Conservation (phyloP, 1,140 invertebrate genomes). For the Trypoxylus dichotomus region DNA sequence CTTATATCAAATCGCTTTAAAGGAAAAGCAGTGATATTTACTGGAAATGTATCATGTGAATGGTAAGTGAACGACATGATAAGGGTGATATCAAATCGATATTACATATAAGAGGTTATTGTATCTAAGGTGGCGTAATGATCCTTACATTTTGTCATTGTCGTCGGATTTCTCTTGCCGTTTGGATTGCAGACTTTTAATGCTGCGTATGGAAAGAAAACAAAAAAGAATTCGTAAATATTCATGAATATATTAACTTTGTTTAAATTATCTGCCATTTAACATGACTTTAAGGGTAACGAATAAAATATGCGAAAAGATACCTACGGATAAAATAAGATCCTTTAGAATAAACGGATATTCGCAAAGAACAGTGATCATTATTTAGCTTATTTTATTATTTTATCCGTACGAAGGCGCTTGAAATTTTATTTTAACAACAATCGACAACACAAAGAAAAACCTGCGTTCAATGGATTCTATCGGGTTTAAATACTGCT, state of each 20-base stretch:
- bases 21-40: not conserved
- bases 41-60: not conserved
- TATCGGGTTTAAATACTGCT: conserved; percentile 1
- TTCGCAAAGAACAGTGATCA: not conserved
- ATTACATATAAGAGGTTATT: not conserved
- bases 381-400: no score
- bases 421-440: not conserved
- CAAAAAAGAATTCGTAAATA: conserved; percentile 17
- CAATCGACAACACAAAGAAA: not conserved
- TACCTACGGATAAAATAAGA: no score
- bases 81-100: not conserved
- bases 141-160: conserved; percentile 25
- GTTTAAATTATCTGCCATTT: no score
- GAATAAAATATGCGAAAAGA: no score
- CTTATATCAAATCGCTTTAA: no score
- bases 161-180: conserved; percentile 18
- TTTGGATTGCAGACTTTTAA: conserved; percentile 25
- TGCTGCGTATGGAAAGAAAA: conserved; percentile 28
- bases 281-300: no score
- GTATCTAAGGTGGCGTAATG: not conserved
- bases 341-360: no score
- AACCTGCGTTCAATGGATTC: not conserved
- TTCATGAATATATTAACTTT: not conserved
- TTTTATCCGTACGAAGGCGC: not conserved
- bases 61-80: not conserved